phyloP scores from a whole-genome alignment of 2,113 vertebrate genomes.

The Amphiprion percula region DNA sequence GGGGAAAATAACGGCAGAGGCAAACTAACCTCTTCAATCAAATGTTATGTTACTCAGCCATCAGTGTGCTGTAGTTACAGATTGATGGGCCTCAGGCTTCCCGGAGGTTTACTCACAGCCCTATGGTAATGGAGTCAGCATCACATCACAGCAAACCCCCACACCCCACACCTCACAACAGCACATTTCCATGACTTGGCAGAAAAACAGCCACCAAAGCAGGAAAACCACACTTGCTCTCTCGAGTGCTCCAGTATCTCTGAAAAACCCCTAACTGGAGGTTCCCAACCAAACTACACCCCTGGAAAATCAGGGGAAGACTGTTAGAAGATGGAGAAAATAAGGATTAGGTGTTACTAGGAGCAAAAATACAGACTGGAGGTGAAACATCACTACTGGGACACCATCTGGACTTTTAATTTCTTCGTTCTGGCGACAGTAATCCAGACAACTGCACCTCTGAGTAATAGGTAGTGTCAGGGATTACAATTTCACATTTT shows the following conservation, averaged over 20 bases:
- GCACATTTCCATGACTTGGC: constrained; percentile 74
- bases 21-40: constrained; percentile 51
- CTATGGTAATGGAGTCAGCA: constrained; percentile 60
- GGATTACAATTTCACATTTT: constrained; percentile 1
- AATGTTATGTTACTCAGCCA: constrained; percentile 41
- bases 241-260: constrained; percentile 50
- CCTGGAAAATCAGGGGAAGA: constrained; percentile 28
- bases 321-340: neutral
- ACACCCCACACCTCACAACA: constrained; percentile 21
- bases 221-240: constrained; percentile 74
- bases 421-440: constrained; percentile 26
- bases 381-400: constrained; percentile 2
- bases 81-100: constrained; percentile 38
- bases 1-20: constrained; percentile 22
- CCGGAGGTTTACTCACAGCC: constrained; percentile 52
- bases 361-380: constrained; percentile 18
- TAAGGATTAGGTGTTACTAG: constrained; percentile 15
- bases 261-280: constrained; percentile 38
- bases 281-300: constrained; percentile 50
- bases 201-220: constrained; percentile 75
- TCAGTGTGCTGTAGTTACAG: constrained; percentile 59
- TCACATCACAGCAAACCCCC: constrained; percentile 53
- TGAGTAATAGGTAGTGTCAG: neutral
- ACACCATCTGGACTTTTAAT: constrained; percentile 27
- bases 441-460: constrained; percentile 14